Base-by-base conservation (phyloP, 2,888 invertebrate species). In the Euplagia quadripunctaria region DNA sequence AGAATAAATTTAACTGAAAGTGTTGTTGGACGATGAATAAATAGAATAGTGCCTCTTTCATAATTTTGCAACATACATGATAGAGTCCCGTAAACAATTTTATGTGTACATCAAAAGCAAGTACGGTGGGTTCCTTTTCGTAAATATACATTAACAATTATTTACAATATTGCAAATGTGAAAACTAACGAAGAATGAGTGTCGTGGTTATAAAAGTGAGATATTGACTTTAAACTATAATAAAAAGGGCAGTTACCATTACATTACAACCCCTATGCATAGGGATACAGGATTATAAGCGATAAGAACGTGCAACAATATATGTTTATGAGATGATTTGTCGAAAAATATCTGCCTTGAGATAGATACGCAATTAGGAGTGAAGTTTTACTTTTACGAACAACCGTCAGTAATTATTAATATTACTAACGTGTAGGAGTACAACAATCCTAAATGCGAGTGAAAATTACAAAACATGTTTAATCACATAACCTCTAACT, bases 261-360 rank as follows among this genome's bases (percentile, higher is more conserved):
- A 52, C 65, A 63, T 73, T 63, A 67, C 43, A 64, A 70, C n/a
- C 43, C 46, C 11, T 52, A 55, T 20, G 41, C 6, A 14, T 43
- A 51, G 9, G 1, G 14, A n/a, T 17, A 49, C 11, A 63, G 70
- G 70, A 70, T 69, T 17, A 46, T 12, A 64, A 68, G 68, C 63
- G 9, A 17, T 9, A 51, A 49, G 9, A 58, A 61, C 69, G 20
- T 73, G 68, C 73, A 58, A 63, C 8, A 63, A 70, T 63, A 63
- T 42, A 61, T 61, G 14, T 43, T 46, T 46, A 61, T 69, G 68
- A 69, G 31, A 43, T 69, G 68, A 69, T 69, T 31, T 20, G 31
- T 31, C 20, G 5, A 12, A 61, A 11, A 58, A 14, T 43, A 58
- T 17, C n/a, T 42, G 42, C 14, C 4, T 14, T 55, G 42, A 68